phyloP scores from a whole-genome alignment of 2,797 vertebrate species.

The Gobio occitaniae region DNA sequence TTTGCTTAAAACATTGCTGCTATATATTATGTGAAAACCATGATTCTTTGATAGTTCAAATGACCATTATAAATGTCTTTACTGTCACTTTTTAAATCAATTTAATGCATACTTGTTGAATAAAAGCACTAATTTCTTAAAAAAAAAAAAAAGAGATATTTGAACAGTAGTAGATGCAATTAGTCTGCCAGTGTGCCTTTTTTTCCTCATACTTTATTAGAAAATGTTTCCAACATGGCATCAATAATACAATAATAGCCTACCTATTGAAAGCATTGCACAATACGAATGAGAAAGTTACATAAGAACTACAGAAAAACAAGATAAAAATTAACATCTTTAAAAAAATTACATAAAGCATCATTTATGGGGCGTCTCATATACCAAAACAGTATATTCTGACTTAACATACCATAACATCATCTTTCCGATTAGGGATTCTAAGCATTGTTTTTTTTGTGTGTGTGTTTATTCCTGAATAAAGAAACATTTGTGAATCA shows the following conservation, averaged over 20 bases:
- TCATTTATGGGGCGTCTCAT: neutral
- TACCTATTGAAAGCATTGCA: constrained; percentile 10
- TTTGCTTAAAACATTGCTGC: neutral
- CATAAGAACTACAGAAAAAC: constrained; percentile 7
- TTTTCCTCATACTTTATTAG: neutral
- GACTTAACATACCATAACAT: neutral
- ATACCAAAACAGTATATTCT: neutral
- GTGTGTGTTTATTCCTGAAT: neutral
- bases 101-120: neutral
- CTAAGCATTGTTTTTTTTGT: neutral
- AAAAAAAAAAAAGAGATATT: no score
- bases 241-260: constrained; percentile 23
- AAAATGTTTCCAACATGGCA: constrained; percentile 32
- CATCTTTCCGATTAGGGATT: neutral
- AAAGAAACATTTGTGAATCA: constrained; percentile 5
- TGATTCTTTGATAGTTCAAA: neutral
- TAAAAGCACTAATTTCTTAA: neutral
- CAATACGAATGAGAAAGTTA: constrained; percentile 9
- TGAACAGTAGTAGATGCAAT: neutral
- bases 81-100: neutral
- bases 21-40: neutral
- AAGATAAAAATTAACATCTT: neutral
- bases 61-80: neutral
- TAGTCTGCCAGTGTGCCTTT: neutral
- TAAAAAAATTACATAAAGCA: neutral